phyloP scores from a whole-genome alignment of 2,797 vertebrate genomes.

The Takifugu ocellatus region DNA sequence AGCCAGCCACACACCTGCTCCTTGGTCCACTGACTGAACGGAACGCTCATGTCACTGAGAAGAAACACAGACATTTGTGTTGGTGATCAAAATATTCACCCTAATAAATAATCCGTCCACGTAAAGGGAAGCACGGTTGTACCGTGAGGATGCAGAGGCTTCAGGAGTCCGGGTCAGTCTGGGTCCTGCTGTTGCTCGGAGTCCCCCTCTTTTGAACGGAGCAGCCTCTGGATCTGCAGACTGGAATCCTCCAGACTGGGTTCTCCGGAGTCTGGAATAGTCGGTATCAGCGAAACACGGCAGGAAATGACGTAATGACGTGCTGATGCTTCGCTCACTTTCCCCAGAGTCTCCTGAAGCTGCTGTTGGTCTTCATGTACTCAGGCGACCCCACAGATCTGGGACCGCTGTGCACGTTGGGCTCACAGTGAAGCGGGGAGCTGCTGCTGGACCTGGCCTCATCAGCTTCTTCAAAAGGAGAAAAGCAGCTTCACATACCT shows the following conservation, averaged over 20 bases:
- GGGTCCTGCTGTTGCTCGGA: constrained; percentile 92
- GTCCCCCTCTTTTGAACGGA: constrained; percentile 89
- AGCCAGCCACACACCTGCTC: constrained; percentile 95
- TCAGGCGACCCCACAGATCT: constrained; percentile 85
- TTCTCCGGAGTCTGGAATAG: constrained; percentile 84
- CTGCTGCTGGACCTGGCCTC: constrained; percentile 76
- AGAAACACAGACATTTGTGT: neutral
- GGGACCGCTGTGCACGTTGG: constrained; percentile 68
- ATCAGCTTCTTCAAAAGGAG: constrained; percentile 36
- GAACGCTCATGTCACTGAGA: constrained; percentile 83
- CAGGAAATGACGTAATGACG: constrained; percentile 1
- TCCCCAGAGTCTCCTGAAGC: constrained; percentile 95
- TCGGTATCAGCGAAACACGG: neutral
- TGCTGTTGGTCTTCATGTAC: constrained; percentile 88
- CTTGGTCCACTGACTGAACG: constrained; percentile 92
- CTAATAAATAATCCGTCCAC: neutral
- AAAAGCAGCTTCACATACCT: neutral
- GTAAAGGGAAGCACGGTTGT: constrained; percentile 18
- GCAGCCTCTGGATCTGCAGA: constrained; percentile 80
- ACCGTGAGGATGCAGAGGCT: constrained; percentile 69
- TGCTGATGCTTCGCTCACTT: constrained; percentile 80
- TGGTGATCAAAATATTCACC: neutral
- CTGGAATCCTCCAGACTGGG: constrained; percentile 89
- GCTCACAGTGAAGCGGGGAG: constrained; percentile 79
- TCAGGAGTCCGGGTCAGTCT: constrained; percentile 89